Percentiles rank a stretch among this genome's conserved stretches.
Conservation (phyloP, 1,140 invertebrate genomes). For the Temnothorax curvispinosus region DNA sequence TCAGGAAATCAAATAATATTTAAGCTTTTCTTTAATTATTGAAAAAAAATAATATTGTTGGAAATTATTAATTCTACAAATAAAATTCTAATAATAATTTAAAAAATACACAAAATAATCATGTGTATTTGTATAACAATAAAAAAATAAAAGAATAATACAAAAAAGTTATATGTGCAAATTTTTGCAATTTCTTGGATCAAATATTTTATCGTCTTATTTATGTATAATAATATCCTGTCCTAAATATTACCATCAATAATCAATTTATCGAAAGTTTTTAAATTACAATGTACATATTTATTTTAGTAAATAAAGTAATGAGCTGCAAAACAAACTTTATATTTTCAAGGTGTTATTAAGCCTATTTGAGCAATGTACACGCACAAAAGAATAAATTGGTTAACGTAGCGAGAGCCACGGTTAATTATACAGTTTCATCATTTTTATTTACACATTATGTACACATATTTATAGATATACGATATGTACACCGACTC, state of each 20-base stretch:
- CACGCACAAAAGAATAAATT: not conserved
- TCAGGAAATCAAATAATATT: not conserved
- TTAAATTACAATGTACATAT: not conserved
- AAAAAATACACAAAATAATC: not conserved
- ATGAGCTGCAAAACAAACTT: not conserved
- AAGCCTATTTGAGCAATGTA: not conserved
- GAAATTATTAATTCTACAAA: not conserved
- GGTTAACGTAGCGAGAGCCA: not conserved
- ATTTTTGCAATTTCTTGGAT: not conserved
- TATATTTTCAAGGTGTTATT: not conserved
- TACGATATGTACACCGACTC: slow-evolving; percentile 30
- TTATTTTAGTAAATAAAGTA: not conserved
- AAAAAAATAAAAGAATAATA: not conserved
- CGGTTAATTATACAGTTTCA: slow-evolving; percentile 10
- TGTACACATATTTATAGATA: slow-evolving; percentile 29
- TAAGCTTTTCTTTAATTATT: not conserved
- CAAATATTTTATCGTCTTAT: not conserved
- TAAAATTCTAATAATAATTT: not conserved
- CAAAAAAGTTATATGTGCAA: not conserved
- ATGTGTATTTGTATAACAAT: not conserved
- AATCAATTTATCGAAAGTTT: not conserved
- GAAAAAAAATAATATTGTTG: not conserved
- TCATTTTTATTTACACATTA: slow-evolving; percentile 50
- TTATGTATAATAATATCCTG: not conserved
- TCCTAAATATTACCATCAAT: slow-evolving; percentile 2